Base-by-base conservation (phyloP, 2,113 vertebrate species). In the Colius striatus region DNA sequence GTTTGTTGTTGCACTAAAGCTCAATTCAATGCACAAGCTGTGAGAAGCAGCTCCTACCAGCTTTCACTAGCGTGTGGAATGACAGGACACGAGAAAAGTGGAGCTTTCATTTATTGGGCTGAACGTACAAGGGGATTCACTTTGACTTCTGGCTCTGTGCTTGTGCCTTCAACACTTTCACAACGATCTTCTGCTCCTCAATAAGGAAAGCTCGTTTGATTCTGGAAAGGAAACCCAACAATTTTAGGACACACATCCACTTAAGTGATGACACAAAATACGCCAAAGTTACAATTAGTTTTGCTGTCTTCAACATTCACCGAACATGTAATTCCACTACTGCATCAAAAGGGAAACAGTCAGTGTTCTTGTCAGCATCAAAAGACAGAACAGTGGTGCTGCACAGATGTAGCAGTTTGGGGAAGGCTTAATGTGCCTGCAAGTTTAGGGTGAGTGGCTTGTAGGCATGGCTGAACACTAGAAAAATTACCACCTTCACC, bases 191-290 rank as follows among this genome's bases (percentile, higher is more conserved):
- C 99, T 99, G 99, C 97, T 99, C 99, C 96, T 99, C 99, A 84
- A 99, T 99, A 84, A 99, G 98, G 97, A 99, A 99, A 97, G 99
- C 99, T 75, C 99, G 98, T 97, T 99, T 99, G 98, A 99, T 99
- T 98, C 99, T 99, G 91, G 13, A 92, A 93, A 78, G 53, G 67
- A 55, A 41, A 85, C 36, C 43, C 14, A 75, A 48, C 16, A 43
- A 7, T 16, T 68, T 93, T 63, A 91, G 34, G 6, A 41, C 16
- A 38, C 4, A 5, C 6, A 63, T 26, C 12, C 55, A 26, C 13
- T 43, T 2, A 18, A 45, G 5, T 4, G 22, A 68, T 50, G 83
- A 50, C 13, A 90, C 19, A 84, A 82, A 65, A 11, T 8, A 66
- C 54, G 9, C 29, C 21, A 25, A 55, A 57, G 16, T 41, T 23